Conservation (phyloP, 2,888 invertebrate genomes). For the Amphipyra berbera region DNA sequence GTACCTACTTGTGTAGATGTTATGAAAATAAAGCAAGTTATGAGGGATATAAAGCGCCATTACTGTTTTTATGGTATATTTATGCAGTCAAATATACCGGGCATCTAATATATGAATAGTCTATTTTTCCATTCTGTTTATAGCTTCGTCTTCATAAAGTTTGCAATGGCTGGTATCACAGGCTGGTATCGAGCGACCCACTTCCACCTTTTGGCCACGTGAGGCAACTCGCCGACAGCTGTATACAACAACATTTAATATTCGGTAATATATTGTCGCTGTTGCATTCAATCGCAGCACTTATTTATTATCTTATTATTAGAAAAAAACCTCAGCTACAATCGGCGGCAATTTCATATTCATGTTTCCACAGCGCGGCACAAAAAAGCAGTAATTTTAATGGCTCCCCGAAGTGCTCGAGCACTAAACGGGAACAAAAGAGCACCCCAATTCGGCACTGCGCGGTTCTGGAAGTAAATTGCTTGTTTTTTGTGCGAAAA, state of each 20-base stretch:
- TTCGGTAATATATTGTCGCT: constrained; percentile 16
- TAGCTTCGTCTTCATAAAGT: constrained; percentile 64
- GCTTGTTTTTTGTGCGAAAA: constrained; percentile 74
- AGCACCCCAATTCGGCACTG: constrained; percentile 63
- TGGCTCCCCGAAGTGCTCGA: constrained; percentile 68
- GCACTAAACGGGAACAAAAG: constrained; percentile 68
- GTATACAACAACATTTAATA: constrained; percentile 39
- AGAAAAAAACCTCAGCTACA: constrained; percentile 53
- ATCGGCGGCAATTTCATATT: constrained; percentile 63
- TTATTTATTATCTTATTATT: constrained; percentile 58
- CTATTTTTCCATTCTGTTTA: constrained; percentile 63
- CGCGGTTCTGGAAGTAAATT: constrained; percentile 65
- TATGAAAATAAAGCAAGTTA: constrained; percentile 56
- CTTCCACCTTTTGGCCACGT: constrained; percentile 52
- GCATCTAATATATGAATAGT: constrained; percentile 58
- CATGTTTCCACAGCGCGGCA: constrained; percentile 62
- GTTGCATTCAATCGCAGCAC: constrained; percentile 39
- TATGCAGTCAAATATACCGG: constrained; percentile 49
- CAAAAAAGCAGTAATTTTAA: constrained; percentile 72
- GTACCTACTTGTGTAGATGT: constrained; percentile 30
- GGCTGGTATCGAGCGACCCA: constrained; percentile 66
- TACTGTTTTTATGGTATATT: constrained; percentile 57
- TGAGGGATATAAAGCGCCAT: constrained; percentile 53
- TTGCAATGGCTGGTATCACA: constrained; percentile 65
- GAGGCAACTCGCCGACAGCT: constrained; percentile 53